phyloP scores from a whole-genome alignment of 2,888 invertebrate species.

The Cataglyphis albicans region DNA sequence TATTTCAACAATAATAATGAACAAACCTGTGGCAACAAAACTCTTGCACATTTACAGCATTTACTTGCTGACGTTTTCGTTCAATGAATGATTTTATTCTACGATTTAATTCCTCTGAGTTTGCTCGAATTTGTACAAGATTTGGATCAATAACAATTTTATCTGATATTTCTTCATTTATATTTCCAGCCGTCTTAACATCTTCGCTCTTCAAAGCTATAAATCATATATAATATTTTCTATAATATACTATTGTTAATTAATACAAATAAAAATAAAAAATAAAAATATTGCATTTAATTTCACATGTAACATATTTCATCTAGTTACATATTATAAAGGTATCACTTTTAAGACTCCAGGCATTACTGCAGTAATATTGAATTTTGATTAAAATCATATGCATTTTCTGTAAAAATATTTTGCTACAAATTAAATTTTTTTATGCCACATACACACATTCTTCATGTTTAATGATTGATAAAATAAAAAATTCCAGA shows the following conservation, averaged over 20 bases:
- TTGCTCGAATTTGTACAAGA: constrained; percentile 91
- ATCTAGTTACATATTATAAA: background rate
- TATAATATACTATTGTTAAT: background rate
- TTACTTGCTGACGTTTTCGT: constrained; percentile 91
- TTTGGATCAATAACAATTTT: constrained; percentile 83
- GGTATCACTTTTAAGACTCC: background rate
- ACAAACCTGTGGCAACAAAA: constrained; percentile 88
- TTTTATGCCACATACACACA: background rate
- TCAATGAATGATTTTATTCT: constrained; percentile 92
- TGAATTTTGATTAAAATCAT: background rate
- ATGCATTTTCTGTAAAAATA: background rate
- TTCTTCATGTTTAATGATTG: background rate
- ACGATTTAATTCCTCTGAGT: constrained; percentile 89
- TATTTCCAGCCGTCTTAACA: background rate
- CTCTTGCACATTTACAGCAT: constrained; percentile 91
- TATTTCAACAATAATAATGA: constrained; percentile 37
- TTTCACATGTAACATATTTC: background rate
- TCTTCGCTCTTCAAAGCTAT: background rate
- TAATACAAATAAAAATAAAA: background rate
- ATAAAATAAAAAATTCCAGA: background rate
- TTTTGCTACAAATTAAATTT: background rate
- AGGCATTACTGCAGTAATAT: background rate
- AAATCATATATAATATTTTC: constrained; percentile 20
- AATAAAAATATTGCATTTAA: background rate
- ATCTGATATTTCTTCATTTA: constrained; percentile 45